Evolutionary conservation across 2,797 vertebrate genomes (phyloP).

Genomic region (Orientallactaga sibirica): DNA sequence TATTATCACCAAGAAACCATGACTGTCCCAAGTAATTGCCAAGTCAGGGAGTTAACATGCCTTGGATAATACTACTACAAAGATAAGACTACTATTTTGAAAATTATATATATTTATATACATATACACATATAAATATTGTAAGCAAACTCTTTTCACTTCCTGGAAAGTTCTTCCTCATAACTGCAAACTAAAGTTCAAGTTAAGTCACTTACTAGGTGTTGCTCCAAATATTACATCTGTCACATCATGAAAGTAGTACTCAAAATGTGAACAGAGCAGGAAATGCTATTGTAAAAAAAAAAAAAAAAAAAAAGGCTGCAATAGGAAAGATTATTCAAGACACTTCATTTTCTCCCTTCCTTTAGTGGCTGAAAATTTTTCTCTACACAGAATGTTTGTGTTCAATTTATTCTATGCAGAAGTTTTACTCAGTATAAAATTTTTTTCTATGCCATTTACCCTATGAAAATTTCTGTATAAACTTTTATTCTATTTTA

Average conservation of each 20-base stretch:
- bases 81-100: not conserved
- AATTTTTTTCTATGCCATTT: not conserved
- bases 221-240: not conserved
- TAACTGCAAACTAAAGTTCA: not conserved
- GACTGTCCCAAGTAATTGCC: not conserved
- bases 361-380: not conserved
- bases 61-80: conserved; percentile 56
- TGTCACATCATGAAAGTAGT: not conserved
- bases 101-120: not conserved
- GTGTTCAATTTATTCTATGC: not conserved
- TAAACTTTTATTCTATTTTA: conserved; percentile 15
- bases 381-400: not conserved
- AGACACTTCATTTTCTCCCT: not conserved
- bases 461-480: not conserved
- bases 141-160: no score
- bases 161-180: not conserved
- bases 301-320: not conserved
- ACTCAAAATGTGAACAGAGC: not conserved
- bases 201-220: not conserved
- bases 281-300: not conserved
- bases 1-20: conserved; percentile 77
- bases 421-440: not conserved
- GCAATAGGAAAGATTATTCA: conserved; percentile 45
- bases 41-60: not conserved
- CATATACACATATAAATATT: not conserved